These are phyloP conservation scores for Bradypodion ventrale DNA, from an alignment of 2,797 vertebrate genomes.

Conservation along the genomic window DNA sequence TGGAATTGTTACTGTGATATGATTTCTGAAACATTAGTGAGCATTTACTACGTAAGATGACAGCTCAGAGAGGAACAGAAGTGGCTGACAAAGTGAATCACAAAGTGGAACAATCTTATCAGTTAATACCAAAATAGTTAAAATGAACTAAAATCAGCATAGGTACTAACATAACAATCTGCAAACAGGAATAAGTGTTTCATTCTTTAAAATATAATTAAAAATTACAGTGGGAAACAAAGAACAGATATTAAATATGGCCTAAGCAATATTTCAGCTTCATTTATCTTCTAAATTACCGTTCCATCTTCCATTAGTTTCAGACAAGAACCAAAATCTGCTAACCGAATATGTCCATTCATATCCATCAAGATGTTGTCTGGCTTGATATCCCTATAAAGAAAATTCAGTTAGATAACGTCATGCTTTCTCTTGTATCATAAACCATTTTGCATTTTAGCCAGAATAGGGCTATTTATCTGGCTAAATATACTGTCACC, in stretches of 20 bases:
- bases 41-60: not conserved
- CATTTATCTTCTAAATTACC: slow-evolving; percentile 75
- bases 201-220: slow-evolving; percentile 10
- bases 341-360: slow-evolving; percentile 98
- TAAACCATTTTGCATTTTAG: not conserved
- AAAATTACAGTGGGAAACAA: not conserved
- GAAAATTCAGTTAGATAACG: slow-evolving; percentile 34
- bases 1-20: not conserved
- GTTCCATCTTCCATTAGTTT: slow-evolving; percentile 98
- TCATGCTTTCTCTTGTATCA: not conserved
- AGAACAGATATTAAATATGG: slow-evolving; percentile 4
- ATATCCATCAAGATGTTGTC: slow-evolving; percentile 98
- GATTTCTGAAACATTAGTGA: not conserved
- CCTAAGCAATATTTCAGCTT: not conserved
- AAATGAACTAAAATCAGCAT: not conserved
- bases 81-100: too few species aligned
- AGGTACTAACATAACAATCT: not conserved
- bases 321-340: slow-evolving; percentile 98
- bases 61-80: not conserved
- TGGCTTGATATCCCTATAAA: slow-evolving; percentile 94
- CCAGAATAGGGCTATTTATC: too few species aligned
- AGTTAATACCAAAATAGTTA: not conserved
- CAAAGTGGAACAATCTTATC: not conserved
- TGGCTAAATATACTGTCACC: too few species aligned
- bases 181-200: not conserved